Evolutionary conservation across 2,113 vertebrate species (phyloP), one percentile per base, ranked within the genome.

Genomic region (Centropus bengalensis): DNA sequence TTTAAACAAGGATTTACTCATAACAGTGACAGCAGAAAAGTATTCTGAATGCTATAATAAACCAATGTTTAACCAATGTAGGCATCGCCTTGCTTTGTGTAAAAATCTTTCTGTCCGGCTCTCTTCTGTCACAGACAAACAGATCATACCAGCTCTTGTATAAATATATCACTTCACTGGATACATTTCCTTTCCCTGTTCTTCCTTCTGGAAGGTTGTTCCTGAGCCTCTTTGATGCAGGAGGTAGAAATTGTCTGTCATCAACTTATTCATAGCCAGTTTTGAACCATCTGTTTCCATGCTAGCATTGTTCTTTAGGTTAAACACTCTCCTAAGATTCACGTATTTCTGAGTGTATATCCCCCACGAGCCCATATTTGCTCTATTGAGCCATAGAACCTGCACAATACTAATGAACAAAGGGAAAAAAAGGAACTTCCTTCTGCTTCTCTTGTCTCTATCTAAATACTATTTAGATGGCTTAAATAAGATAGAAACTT

Each of bases 61-160:
- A 82, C 76, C 88, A 85, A 96, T 88, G 51, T 88, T 90, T 93
- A 82, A 73, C 24, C 32, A 52, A 82, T 73, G 6, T 58, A 49
- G 86, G 88, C 24, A 42, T 71, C 38, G 76, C 63, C 22, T 82
- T 70, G 22, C 32, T 89, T 89, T 76, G 59, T 27, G 12, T 80
- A 76, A 83, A 93, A 88, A 59, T 63, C 59, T 18, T 81, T 77
- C 23, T 5, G 3, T 54, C 79, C 38, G 67, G 9, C 27, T 86
- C 32, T 71, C 51, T 74, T 86, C 45, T 77, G 12, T 54, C 45
- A 19, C 24, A 58, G 21, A n/a, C 55, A 69, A 85, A 54, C 24
- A 66, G n/a, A 68, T 49, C 19, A 40, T 12, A 36, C 21, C 22
- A 32, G 36, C 26, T 19, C 49, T 88, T 59, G 86, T 24, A 92